Conservation (phyloP, 2,888 invertebrate genomes). For the Pseudococcus longispinus region DNA sequence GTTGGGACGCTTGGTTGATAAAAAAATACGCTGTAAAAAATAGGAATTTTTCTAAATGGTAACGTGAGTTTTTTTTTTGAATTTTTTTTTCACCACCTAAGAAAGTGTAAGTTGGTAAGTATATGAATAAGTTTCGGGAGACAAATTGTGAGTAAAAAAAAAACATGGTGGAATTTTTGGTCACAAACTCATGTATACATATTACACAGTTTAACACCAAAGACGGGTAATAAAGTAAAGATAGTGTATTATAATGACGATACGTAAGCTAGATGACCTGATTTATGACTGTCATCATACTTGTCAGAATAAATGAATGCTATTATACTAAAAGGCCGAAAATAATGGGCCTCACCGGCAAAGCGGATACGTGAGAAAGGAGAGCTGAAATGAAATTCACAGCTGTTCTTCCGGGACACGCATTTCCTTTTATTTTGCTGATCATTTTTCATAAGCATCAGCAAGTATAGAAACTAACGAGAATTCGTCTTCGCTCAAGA, state of each 20-base stretch:
- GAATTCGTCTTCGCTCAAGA: constrained; percentile 53
- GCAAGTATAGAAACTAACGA: constrained; percentile 53
- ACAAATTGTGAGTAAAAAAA: neutral
- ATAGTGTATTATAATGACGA: constrained; percentile 54
- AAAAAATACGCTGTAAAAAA: too few species aligned
- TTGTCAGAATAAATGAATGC: constrained; percentile 57
- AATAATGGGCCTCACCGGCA: constrained; percentile 50
- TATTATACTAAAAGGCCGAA: constrained; percentile 56
- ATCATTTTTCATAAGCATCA: constrained; percentile 56
- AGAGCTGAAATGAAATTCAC: constrained; percentile 53
- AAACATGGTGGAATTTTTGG: constrained; percentile 9
- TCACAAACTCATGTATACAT: constrained; percentile 54
- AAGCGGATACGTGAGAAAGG: constrained; percentile 35
- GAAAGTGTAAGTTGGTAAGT: neutral
- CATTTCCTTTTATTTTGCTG: constrained; percentile 56
- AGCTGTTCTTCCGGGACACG: constrained; percentile 54
- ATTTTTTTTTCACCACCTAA: neutral
- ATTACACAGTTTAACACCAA: constrained; percentile 49
- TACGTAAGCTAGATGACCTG: constrained; percentile 54
- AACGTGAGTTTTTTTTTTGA: too few species aligned
- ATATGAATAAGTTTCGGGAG: neutral
- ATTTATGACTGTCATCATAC: constrained; percentile 57
- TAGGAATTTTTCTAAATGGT: too few species aligned
- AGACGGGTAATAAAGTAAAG: constrained; percentile 56
- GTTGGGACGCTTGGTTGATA: too few species aligned